Base-by-base conservation (phyloP, 2,888 invertebrate genomes). In the Dromius quadrimaculatus region DNA sequence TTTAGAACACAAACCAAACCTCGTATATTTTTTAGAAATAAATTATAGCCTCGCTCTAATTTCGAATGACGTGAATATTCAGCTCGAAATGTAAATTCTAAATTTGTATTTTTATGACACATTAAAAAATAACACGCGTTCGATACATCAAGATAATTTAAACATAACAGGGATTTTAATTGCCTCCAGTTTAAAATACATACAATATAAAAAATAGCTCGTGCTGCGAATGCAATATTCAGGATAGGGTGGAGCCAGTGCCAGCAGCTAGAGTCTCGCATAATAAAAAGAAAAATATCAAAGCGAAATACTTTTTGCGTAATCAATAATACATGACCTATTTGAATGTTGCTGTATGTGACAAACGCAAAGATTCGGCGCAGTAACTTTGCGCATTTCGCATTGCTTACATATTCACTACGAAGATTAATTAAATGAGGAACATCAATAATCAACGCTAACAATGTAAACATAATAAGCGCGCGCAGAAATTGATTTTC, bases 291-390 rank as follows among this genome's bases (percentile, higher is more conserved):
- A 66, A 57, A 38, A 41, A 54, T 54, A 23, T 45, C 17, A 59
- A 68, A 57, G 45, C 45, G 41, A 68, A 59, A 68, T 68, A 64
- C 72, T 64, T 75, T 74, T 74, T 71, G 59, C 68, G 71, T 72
- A 73, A 74, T 75, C 75, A 74, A 75, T 75, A 75, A 75, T 72
- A 75, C 75, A 75, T 72, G 75, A 71, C 70, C 72, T 71, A 74
- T 74, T 74, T 75, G 73, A 75, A 74, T 74, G 72, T 59, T 66
- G 45, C 71, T 59, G 68, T 34, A 68, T 68, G 59, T 68, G 68
- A 68, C 68, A 59, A 65, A 50, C 32, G 20, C 34, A 47, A 65
- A 68, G 68, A 68, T 68, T 57, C 59, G 43, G 68, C 68, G 68
- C 68, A 68, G 68, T 45, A 65, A 65, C 50, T 65, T 65, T 65